Conservation (phyloP, 2,888 invertebrate species). For the Lithophane leautieri region DNA sequence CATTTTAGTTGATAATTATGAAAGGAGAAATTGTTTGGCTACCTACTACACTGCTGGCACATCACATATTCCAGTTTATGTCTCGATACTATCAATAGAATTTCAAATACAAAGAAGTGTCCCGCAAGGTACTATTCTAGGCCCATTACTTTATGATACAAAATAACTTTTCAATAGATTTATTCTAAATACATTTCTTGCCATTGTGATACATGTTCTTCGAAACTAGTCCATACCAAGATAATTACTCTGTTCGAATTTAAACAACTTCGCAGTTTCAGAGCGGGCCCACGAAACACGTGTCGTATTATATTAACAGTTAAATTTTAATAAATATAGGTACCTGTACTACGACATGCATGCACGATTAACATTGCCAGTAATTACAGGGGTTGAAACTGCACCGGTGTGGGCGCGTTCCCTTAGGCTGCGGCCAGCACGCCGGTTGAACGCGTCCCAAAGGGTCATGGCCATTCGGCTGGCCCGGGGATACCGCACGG, state of each 20-base stretch:
- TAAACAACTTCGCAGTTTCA: constrained; percentile 61
- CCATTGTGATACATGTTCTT: not conserved
- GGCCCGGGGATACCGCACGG: too few relatives aligned
- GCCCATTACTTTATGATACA: not conserved
- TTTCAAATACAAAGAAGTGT: not conserved
- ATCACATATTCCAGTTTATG: not conserved
- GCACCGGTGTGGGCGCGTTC: too few relatives aligned
- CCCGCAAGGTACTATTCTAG: not conserved
- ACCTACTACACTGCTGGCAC: not conserved
- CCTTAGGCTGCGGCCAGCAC: too few relatives aligned
- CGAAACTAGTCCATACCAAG: not conserved
- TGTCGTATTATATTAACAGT: constrained; percentile 72
- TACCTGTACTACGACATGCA: constrained; percentile 50
- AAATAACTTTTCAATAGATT: not conserved
- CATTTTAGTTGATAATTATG: not conserved
- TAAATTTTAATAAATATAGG: constrained; percentile 72
- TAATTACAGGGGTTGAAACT: constrained; percentile 44
- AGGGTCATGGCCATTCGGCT: too few relatives aligned
- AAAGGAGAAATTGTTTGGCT: constrained; percentile 1
- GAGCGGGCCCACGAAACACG: constrained; percentile 51
- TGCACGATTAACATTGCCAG: constrained; percentile 36
- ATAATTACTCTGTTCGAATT: not conserved
- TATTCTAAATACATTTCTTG: not conserved
- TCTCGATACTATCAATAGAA: not conserved
- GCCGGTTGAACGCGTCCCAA: too few relatives aligned